phyloP scores from a whole-genome alignment of 1,140 invertebrate genomes.

The Hydropsyche tenuis region DNA sequence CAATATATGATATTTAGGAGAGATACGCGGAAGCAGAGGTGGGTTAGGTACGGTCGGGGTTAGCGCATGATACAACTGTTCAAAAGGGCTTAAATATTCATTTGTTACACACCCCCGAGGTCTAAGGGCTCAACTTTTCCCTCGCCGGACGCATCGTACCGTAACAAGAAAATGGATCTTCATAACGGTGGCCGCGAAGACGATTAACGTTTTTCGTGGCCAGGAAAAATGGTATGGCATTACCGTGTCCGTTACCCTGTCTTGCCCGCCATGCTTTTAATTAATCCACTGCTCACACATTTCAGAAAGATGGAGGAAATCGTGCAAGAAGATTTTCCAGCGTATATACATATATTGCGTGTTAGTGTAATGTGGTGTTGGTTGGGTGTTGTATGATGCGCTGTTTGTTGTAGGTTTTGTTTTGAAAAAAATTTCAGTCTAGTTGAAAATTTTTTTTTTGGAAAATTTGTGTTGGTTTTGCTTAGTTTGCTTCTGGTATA shows the following conservation, averaged over 20 bases:
- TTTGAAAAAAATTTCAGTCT: too few species aligned
- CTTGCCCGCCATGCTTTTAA: slow-evolving; percentile 13
- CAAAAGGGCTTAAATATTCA: slow-evolving; percentile 49
- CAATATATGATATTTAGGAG: too few species aligned
- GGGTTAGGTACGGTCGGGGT: neutral
- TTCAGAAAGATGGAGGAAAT: neutral
- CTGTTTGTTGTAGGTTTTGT: too few species aligned
- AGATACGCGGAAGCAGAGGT: too few species aligned
- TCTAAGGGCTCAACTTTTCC: slow-evolving; percentile 47
- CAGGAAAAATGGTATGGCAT: slow-evolving; percentile 42
- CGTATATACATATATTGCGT: neutral
- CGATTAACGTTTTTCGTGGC: slow-evolving; percentile 47
- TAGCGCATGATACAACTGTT: slow-evolving; percentile 35
- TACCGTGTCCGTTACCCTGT: slow-evolving; percentile 11
- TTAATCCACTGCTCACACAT: slow-evolving; percentile 20
- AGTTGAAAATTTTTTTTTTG: too few species aligned
- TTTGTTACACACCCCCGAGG: slow-evolving; percentile 43
- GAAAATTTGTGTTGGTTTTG: too few species aligned
- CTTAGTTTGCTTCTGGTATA: too few species aligned
- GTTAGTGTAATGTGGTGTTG: too few species aligned
- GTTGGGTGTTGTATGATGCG: too few species aligned
- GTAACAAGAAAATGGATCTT: slow-evolving; percentile 42
- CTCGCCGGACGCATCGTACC: slow-evolving; percentile 31
- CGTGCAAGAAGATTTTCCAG: neutral
- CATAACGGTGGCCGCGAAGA: slow-evolving; percentile 38